phyloP scores from a whole-genome alignment of 2,113 vertebrate species.

The Daboia siamensis region DNA sequence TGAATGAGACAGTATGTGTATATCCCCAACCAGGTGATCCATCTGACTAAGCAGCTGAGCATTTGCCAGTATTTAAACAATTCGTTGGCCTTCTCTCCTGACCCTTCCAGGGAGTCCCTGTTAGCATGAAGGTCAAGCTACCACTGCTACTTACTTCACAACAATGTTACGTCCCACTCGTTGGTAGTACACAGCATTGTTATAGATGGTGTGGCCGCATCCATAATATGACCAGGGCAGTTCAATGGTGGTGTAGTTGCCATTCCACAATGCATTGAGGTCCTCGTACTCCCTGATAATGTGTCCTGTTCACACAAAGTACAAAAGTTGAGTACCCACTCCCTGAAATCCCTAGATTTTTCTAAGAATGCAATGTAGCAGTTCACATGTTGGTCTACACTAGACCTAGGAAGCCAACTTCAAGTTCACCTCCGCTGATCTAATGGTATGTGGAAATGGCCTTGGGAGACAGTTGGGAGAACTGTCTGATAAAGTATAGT shows the following conservation, averaged over 20 bases:
- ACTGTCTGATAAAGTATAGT: no score
- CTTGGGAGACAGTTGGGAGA: no score
- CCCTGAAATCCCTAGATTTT: not conserved
- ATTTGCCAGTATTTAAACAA: not conserved
- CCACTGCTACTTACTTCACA: slow-evolving; percentile 74
- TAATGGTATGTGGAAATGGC: no score
- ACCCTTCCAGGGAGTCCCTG: not conserved
- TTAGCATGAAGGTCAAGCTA: not conserved
- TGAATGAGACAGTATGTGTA: not conserved
- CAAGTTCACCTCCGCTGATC: not conserved
- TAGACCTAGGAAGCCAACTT: not conserved
- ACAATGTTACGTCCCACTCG: slow-evolving; percentile 83
- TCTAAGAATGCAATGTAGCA: not conserved
- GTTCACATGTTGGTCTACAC: not conserved
- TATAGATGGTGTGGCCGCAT: slow-evolving; percentile 85
- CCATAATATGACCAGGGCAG: slow-evolving; percentile 84
- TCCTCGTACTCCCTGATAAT: slow-evolving; percentile 82
- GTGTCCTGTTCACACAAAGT: slow-evolving; percentile 70
- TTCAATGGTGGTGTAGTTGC: slow-evolving; percentile 73
- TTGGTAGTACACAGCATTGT: slow-evolving; percentile 89
- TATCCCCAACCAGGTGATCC: not conserved
- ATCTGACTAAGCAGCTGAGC: not conserved
- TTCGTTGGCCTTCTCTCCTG: not conserved
- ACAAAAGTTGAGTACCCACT: not conserved
- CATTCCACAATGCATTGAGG: slow-evolving; percentile 75